These are phyloP conservation scores for Acanthornis magna DNA, from an alignment of 2,797 vertebrate species.

Conservation along the genomic window DNA sequence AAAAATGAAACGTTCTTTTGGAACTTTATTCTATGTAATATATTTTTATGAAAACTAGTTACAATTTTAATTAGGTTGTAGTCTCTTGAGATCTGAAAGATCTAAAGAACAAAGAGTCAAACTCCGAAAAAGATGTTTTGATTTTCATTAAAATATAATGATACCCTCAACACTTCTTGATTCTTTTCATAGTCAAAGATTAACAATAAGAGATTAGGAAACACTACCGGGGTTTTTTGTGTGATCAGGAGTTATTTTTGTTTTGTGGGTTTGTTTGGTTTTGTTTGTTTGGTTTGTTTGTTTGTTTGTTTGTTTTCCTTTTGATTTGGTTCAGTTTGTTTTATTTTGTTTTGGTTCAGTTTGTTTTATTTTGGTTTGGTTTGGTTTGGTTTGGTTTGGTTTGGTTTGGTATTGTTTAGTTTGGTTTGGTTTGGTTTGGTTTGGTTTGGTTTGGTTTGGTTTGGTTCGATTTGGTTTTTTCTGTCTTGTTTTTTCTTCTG, in stretches of 20 bases:
- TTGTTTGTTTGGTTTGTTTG: no score
- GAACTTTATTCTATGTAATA: neutral
- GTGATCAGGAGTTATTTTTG: no score
- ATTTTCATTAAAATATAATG: slow-evolving; percentile 36
- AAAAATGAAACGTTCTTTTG: neutral
- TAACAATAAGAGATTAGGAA: neutral
- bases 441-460: no score
- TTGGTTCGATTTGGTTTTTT: neutral
- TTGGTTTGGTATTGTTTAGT: no score
- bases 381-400: no score
- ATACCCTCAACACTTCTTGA: neutral
- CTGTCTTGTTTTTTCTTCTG: neutral
- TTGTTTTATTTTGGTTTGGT: no score
- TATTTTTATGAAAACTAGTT: neutral
- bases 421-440: no score
- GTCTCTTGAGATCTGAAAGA: neutral
- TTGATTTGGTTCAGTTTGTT: no score
- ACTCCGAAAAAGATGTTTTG: neutral
- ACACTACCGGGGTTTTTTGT: neutral
- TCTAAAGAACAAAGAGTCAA: neutral
- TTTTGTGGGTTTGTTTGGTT: no score
- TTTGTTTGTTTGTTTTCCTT: no score
- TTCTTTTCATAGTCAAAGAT: neutral
- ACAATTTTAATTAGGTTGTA: neutral
- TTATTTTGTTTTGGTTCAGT: no score